phyloP scores from a whole-genome alignment of 2,113 vertebrate genomes.

The Scatophagus argus region DNA sequence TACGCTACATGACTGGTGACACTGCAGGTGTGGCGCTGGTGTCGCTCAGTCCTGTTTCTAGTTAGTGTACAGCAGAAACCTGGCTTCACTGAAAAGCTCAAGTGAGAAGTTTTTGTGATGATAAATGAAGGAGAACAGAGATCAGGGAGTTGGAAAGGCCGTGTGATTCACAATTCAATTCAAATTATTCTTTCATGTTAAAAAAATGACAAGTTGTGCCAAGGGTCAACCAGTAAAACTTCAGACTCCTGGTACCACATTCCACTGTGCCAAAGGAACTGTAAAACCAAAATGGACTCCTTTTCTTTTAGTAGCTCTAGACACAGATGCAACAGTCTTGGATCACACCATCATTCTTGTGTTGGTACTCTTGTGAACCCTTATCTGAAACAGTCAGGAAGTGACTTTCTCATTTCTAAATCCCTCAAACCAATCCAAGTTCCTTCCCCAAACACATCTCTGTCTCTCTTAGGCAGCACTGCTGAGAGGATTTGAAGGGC shows the following conservation, averaged over 20 bases:
- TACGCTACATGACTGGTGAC: conserved; percentile 44
- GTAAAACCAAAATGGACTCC: background rate
- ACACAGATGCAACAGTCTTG: background rate
- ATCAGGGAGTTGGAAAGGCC: background rate
- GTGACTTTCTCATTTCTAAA: background rate
- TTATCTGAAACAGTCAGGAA: background rate
- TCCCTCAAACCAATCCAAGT: background rate
- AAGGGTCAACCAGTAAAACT: no score
- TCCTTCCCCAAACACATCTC: background rate
- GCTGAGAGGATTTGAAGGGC: conserved; percentile 71
- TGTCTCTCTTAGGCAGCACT: conserved; percentile 1
- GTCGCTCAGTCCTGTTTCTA: background rate
- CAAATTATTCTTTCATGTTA: no score
- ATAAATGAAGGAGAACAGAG: background rate
- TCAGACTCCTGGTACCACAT: background rate
- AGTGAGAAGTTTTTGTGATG: conserved; percentile 3
- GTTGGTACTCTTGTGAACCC: background rate
- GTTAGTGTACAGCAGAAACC: background rate
- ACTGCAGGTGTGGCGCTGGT: conserved; percentile 43
- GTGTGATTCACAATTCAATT: no score
- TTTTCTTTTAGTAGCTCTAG: background rate
- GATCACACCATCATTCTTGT: background rate
- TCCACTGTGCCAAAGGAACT: background rate
- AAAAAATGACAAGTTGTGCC: background rate
- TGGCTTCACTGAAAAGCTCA: conserved; percentile 3